A percentile compares a stretch with the other conserved stretches of the same genome.
Evolutionary conservation across 2,888 invertebrate genomes (phyloP).

Genomic region (Polymixis lichenea): DNA sequence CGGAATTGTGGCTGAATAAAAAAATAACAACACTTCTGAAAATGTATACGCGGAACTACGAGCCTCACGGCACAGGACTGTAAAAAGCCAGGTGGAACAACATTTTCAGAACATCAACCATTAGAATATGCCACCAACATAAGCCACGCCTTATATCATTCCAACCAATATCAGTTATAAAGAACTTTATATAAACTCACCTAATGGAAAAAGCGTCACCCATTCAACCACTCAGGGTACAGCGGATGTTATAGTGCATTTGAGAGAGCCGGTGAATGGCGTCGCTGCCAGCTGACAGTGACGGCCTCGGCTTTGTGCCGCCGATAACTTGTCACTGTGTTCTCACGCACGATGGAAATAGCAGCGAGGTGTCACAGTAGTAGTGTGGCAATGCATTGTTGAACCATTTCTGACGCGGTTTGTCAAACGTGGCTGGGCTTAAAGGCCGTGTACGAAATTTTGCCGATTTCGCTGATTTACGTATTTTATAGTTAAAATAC

Average conservation of each 20-base stretch:
- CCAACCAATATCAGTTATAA: conserved; percentile 10
- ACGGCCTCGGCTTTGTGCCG: conserved; percentile 62
- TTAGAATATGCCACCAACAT: not conserved
- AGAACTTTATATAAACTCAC: conserved; percentile 30
- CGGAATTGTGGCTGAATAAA: no score
- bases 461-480: no score
- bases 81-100: not conserved
- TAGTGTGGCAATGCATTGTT: conserved; percentile 12
- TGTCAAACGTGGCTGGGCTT: not conserved
- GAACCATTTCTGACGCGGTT: conserved; percentile 20
- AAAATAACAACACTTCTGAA: not conserved
- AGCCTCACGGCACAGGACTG: not conserved
- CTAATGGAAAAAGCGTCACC: conserved; percentile 42
- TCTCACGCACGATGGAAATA: conserved; percentile 58
- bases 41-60: not conserved
- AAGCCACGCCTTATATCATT: not conserved
- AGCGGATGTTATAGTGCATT: conserved; percentile 67
- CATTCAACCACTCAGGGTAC: conserved; percentile 41
- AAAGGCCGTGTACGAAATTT: no score
- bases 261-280: conserved; percentile 66
- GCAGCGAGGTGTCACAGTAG: conserved; percentile 7
- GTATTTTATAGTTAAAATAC: no score
- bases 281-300: conserved; percentile 39
- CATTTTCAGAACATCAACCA: not conserved
- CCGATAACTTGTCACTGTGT: conserved; percentile 71